Evolutionary conservation across 2,888 invertebrate species (phyloP), one percentile per base, ranked within the genome.

Genomic region (Ectemnius lituratus): DNA sequence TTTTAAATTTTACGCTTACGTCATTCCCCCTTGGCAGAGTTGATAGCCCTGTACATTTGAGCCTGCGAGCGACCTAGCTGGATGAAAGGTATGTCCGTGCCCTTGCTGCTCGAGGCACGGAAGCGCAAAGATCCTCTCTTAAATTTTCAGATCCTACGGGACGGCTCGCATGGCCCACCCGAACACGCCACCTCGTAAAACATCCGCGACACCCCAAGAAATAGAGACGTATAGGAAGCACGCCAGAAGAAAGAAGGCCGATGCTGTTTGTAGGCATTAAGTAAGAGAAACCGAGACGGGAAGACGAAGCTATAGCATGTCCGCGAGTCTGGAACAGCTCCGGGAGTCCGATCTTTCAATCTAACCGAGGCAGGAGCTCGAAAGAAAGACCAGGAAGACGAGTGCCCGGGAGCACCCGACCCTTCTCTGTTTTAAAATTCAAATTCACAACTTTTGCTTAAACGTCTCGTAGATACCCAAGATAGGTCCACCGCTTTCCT

Each of bases 371-470:
- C 73, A 14, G 47, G 65, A 52, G 45, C 69, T 62, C 61, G 65
- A 69, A 60, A 65, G 67, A 62, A 67, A 78, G 78, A 65, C 63
- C 67, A 74, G 63, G 46, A 67, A 62, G 46, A 45, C 47, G 23
- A 56, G 27, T 62, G 57, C 67, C 59, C 69, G 56, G 46, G 59
- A 46, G 61, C 73, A 59, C 59, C 60, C 60, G 27, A 47, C 62
- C 47, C 23, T 49, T n/a, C 46, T 60, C 82, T 84, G 74, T 79
- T 85, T 83, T 85, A 81, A 86, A 86, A 87, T 85, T 85, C 83
- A 87, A 83, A 87, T 87, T 86, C 67, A 61, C 76, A 86, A 84
- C 81, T 86, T 85, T 82, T 82, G 72, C 85, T 83, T 85, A 85
- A 85, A 85, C 76, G 75, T 75, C 77, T 72, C 73, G 67, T 67